Conservation (phyloP, 2,113 vertebrate species). For the Lagopus muta region DNA sequence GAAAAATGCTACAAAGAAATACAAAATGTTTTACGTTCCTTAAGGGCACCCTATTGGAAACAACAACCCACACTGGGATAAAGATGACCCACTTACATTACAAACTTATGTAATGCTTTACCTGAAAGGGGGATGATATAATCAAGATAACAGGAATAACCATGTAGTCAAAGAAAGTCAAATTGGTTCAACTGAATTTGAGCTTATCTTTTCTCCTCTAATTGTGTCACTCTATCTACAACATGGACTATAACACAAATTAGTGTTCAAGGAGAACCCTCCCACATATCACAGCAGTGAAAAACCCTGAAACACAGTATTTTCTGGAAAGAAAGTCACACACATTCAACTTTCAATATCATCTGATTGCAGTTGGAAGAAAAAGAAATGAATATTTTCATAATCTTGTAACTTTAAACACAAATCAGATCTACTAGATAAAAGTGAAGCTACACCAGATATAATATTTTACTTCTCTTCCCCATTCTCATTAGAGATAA, state of each 20-base stretch:
- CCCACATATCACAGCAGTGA: neutral
- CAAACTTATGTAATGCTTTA: neutral
- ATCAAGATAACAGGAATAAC: neutral
- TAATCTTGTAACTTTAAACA: neutral
- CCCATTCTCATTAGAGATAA: neutral
- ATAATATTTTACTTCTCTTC: neutral
- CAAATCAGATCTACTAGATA: neutral
- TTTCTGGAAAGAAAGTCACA: neutral
- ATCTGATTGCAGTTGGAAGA: neutral
- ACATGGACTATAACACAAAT: neutral
- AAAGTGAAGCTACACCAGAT: neutral
- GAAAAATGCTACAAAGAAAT: neutral
- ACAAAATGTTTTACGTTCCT: neutral
- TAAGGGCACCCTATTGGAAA: neutral
- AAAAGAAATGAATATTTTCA: constrained; percentile 18
- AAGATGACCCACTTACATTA: constrained; percentile 4
- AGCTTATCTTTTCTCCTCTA: neutral
- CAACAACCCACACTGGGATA: neutral
- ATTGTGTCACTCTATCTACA: constrained; percentile 1
- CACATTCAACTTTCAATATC: neutral
- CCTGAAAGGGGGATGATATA: neutral
- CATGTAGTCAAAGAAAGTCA: neutral
- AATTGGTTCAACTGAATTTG: neutral
- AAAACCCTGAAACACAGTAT: neutral
- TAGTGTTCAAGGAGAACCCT: constrained; percentile 41